phyloP scores from a whole-genome alignment of 2,797 vertebrate genomes.

The Menidia menidia region DNA sequence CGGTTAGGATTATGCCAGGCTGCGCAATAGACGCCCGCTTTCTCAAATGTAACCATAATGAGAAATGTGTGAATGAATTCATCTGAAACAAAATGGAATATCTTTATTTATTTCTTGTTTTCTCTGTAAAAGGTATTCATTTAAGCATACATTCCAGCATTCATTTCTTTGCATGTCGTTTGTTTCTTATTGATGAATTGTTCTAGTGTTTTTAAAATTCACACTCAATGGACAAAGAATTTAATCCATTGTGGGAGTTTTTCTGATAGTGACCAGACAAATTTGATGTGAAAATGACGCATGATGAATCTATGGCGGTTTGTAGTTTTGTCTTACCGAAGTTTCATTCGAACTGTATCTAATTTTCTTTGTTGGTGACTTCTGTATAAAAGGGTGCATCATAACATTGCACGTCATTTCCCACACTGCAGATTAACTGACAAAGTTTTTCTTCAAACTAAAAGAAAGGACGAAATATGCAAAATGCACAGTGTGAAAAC shows the following conservation, averaged over 20 bases:
- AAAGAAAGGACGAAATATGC: neutral
- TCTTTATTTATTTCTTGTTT: neutral
- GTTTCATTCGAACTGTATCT: too few relatives aligned
- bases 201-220: too few relatives aligned
- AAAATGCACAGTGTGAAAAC: constrained; percentile 14
- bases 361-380: constrained; percentile 5
- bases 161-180: too few relatives aligned
- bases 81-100: constrained; percentile 4
- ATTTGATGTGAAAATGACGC: too few relatives aligned
- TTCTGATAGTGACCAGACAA: too few relatives aligned
- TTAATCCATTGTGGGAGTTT: too few relatives aligned
- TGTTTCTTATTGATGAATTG: too few relatives aligned
- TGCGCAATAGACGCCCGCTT: constrained; percentile 54
- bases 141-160: too few relatives aligned
- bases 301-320: too few relatives aligned
- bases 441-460: constrained; percentile 26
- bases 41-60: constrained; percentile 45
- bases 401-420: constrained; percentile 33
- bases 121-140: too few relatives aligned
- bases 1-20: constrained; percentile 65
- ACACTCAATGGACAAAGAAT: too few relatives aligned
- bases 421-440: constrained; percentile 46
- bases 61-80: constrained; percentile 28
- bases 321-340: neutral
- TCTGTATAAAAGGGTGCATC: constrained; percentile 23